Conservation (phyloP, 2,797 vertebrate species). For the Hippopotamyrus pictus region DNA sequence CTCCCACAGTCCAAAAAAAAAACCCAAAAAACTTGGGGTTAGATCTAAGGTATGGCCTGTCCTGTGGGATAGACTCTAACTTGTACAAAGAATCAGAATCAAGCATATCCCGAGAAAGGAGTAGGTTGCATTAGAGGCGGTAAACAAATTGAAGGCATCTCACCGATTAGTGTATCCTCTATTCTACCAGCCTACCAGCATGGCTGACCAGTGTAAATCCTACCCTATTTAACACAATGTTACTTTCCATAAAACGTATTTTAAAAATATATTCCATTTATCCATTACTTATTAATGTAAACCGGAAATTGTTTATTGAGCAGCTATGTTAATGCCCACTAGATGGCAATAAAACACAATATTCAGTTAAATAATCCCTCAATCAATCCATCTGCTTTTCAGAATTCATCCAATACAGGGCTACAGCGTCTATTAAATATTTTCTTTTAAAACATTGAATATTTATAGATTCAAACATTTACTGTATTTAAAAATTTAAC, state of each 20-base stretch:
- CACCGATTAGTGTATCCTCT: not conserved
- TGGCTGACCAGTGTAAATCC: not conserved
- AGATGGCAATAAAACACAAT: not conserved
- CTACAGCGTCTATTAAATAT: not conserved
- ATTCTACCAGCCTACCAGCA: too few species aligned
- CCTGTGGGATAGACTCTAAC: not conserved
- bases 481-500: not conserved
- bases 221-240: not conserved
- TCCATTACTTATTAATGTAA: not conserved
- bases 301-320: not conserved
- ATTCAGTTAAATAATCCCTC: not conserved
- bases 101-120: not conserved
- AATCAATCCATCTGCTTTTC: not conserved
- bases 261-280: not conserved
- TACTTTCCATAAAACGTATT: not conserved
- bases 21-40: not conserved
- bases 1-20: not conserved
- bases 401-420: not conserved
- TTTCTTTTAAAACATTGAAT: not conserved
- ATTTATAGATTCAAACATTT: not conserved
- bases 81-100: not conserved
- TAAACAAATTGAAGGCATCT: not conserved
- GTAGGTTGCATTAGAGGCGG: not conserved
- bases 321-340: not conserved
- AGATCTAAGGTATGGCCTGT: not conserved